Evolutionary conservation across 2,113 vertebrate species (phyloP), one percentile per base, ranked within the genome.

Genomic region (Elachura formosa): DNA sequence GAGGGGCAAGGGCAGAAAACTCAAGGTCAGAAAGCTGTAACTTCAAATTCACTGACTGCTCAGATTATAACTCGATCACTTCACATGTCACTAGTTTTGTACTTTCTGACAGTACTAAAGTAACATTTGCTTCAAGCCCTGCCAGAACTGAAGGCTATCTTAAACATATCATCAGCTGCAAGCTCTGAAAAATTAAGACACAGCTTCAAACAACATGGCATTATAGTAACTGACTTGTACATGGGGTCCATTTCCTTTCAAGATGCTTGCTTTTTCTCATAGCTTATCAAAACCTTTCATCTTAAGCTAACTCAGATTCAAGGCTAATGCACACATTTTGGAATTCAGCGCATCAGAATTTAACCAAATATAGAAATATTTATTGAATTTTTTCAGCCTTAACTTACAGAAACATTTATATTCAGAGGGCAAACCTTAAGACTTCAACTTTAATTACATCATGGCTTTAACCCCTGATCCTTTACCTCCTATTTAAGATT

Each of bases 381-480:
- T 83, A 46, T 77, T 52, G 86, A 78, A 67, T 74, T 4, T 91
- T 73, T 86, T 73, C 43, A 94, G 56, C 31, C n/a, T 74, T 73
- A 64, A 89, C 68, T 90, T 94, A 90, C 49, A 46, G 72, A 87
- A 92, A 77, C n/a, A 89, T 63, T 86, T 93, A 94, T 73, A 85
- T 23, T 48, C 54, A 89, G 82, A 77, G 55, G 69, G 33, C 67
- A 86, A 74, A 75, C 18, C 11, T 34, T 69, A 82, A 90, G 28
- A 91, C 18, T 90, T 55, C 76, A 82, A 71, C 14, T 84, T 90
- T 45, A 54, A 89, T 54, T 87, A 93, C 41, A 84, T 58, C 34
- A 68, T n/a, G 23, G 94, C 12, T 74, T 92, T 92, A 77, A 84
- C 19, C 29, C 17, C 26, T 74, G 55, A 84, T 33, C 11, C 36